These are phyloP conservation scores for Eustalomyia histrio DNA, from an alignment of 2,888 invertebrate species.

Conservation along the genomic window DNA sequence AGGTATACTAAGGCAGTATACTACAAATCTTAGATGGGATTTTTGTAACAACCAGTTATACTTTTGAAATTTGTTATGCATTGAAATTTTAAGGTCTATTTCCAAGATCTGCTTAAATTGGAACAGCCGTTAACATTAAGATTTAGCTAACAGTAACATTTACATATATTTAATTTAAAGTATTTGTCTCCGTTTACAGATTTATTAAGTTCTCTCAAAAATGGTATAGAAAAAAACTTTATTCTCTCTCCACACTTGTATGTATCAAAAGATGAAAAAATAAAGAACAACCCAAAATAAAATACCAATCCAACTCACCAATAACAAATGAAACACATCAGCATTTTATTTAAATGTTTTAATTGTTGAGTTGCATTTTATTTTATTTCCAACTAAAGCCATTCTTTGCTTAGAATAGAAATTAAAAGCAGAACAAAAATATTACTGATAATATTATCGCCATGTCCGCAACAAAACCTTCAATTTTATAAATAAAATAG, in stretches of 20 bases:
- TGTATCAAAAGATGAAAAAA: neutral
- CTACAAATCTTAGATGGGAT: too few species aligned
- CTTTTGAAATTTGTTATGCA: too few species aligned
- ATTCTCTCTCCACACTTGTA: neutral
- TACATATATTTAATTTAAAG: too few species aligned
- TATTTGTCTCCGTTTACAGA: too few species aligned
- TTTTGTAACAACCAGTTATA: neutral
- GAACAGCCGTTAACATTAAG: too few species aligned
- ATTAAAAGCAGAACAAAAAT: too few species aligned
- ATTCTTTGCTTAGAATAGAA: neutral
- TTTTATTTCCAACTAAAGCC: slow-evolving; percentile 13
- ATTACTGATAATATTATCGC: neutral
- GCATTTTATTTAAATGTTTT: slow-evolving; percentile 14
- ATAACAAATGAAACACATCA: slow-evolving; percentile 42
- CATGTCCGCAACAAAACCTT: neutral
- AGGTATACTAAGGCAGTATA: too few species aligned
- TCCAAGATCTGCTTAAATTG: too few species aligned
- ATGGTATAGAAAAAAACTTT: neutral
- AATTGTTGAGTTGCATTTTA: slow-evolving; percentile 21
- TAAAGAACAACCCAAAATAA: too few species aligned
- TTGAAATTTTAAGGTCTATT: too few species aligned
- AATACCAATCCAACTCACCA: slow-evolving; percentile 15
- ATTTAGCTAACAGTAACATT: too few species aligned
- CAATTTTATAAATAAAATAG: neutral
- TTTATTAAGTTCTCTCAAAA: too few species aligned